These are phyloP conservation scores for Crotalus horridus DNA, from an alignment of 2,113 vertebrate species.

Conservation along the genomic window DNA sequence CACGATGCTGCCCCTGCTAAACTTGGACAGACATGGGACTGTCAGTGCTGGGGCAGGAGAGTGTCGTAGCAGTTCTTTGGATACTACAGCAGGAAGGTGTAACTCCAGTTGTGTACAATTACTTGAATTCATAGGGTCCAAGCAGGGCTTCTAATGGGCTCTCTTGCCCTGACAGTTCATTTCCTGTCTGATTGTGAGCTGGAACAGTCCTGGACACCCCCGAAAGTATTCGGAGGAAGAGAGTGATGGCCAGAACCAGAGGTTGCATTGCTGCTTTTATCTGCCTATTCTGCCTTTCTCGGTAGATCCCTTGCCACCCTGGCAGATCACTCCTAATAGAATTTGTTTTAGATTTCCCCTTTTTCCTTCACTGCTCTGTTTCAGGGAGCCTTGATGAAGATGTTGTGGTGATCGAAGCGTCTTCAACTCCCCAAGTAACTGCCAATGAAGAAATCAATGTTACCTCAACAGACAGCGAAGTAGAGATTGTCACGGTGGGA, in stretches of 20 bases:
- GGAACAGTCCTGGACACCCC: neutral
- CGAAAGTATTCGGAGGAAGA: no score
- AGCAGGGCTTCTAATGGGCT: neutral
- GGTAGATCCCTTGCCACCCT: neutral
- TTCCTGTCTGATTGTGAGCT: neutral
- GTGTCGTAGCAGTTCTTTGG: neutral
- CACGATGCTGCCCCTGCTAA: neutral
- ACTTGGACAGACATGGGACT: neutral
- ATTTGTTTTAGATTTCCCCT: neutral
- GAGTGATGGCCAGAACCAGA: neutral
- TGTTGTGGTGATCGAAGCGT: constrained; percentile 97
- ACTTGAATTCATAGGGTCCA: neutral
- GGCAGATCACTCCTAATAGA: neutral
- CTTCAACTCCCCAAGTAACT: constrained; percentile 86
- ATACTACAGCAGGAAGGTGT: neutral
- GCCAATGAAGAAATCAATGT: constrained; percentile 99
- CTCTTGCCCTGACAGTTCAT: no score
- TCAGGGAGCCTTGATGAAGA: constrained; percentile 94
- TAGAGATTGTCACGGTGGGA: constrained; percentile 96
- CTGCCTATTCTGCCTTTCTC: neutral
- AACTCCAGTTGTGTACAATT: neutral
- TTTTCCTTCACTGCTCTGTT: constrained; percentile 18
- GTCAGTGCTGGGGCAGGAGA: neutral
- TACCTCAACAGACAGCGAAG: constrained; percentile 98
- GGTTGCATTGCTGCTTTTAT: neutral